These are phyloP conservation scores for Chauna torquata DNA, from an alignment of 2,113 vertebrate species.

Conservation along the genomic window DNA sequence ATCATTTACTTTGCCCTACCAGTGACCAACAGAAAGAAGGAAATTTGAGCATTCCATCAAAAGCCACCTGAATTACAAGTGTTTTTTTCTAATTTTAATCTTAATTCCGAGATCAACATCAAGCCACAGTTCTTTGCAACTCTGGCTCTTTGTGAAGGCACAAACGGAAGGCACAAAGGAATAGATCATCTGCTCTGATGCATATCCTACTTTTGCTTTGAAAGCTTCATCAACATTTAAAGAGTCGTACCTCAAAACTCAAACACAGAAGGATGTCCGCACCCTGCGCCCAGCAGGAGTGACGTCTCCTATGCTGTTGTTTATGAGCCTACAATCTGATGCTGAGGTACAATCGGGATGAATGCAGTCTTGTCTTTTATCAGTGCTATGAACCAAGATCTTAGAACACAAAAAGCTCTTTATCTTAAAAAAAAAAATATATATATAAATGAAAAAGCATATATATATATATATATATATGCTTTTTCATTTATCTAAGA, in stretches of 20 bases:
- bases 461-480: too few relatives aligned
- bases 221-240: background rate
- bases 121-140: background rate
- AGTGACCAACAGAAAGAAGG: background rate
- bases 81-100: background rate
- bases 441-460: too few relatives aligned
- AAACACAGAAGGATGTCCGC: rapidly evolving
- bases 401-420: rapidly evolving
- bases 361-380: background rate
- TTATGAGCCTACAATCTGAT: background rate
- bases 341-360: background rate
- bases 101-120: background rate
- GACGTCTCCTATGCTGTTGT: background rate
- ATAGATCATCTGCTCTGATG: background rate
- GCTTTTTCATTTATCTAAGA: background rate
- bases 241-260: background rate
- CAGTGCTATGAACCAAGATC: background rate
- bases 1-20: background rate
- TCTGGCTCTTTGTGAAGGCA: background rate
- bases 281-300: background rate
- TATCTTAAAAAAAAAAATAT: background rate
- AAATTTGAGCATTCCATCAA: background rate
- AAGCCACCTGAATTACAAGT: background rate
- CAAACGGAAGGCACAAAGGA: background rate
- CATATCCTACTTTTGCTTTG: background rate